phyloP scores from a whole-genome alignment of 2,113 vertebrate species.

The Henicopernis longicauda region DNA sequence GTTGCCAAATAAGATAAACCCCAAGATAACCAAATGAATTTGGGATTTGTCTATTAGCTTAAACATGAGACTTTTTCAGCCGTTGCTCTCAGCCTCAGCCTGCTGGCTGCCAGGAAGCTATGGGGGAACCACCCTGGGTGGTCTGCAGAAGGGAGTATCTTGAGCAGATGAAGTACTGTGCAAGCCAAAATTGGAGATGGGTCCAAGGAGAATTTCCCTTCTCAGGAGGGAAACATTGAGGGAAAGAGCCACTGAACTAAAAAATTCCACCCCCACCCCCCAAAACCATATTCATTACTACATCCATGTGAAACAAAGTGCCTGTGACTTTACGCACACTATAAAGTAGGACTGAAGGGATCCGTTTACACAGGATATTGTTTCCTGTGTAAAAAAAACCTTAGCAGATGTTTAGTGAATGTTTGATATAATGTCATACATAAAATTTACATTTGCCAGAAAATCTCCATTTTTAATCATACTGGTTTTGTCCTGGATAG shows the following conservation, averaged over 20 bases:
- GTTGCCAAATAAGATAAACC: background rate
- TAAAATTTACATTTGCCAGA: background rate
- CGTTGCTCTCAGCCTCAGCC: background rate
- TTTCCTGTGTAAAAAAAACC: background rate
- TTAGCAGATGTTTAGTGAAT: background rate
- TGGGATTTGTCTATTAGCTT: background rate
- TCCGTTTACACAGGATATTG: slow-evolving; percentile 19
- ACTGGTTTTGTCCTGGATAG: background rate
- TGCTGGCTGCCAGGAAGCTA: background rate
- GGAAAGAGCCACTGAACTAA: background rate
- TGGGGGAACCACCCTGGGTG: background rate
- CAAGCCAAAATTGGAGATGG: background rate
- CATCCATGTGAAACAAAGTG: background rate
- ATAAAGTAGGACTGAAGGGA: background rate
- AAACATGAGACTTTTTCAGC: background rate
- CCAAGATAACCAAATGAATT: background rate
- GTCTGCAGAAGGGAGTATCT: background rate
- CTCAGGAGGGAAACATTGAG: background rate
- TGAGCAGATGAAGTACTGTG: background rate
- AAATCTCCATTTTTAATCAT: background rate
- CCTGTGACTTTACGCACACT: background rate
- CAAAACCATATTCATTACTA: background rate
- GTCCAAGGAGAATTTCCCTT: background rate
- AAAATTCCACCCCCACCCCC: background rate
- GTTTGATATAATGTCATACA: background rate